Percentiles rank a stretch among this genome's conserved stretches.
Evolutionary conservation across 2,797 vertebrate genomes (phyloP).

Genomic region (Lophotriccus pileatus): DNA sequence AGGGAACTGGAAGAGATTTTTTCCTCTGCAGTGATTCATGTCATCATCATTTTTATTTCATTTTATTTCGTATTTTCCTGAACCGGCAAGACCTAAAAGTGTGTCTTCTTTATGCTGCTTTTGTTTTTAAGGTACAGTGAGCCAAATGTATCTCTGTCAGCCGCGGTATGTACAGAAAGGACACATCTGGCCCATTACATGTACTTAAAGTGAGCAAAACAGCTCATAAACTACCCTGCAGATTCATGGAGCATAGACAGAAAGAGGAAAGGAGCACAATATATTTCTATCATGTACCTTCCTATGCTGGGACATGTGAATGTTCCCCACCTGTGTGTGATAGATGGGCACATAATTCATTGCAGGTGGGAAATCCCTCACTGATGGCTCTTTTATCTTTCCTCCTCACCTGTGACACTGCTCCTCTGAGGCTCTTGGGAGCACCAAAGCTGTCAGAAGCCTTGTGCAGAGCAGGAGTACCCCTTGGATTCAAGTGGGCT

Average conservation of each 20-base stretch:
- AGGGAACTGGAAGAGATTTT: not conserved
- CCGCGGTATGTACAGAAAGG: not conserved
- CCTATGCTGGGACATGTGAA: rapidly evolving
- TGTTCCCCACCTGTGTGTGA: not conserved
- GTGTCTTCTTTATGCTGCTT: not conserved
- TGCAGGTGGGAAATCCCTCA: not conserved
- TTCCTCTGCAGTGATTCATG: not conserved
- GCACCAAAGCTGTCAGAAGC: not conserved
- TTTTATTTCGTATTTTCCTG: not conserved
- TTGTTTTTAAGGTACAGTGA: not conserved
- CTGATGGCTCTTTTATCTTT: not conserved
- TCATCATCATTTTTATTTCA: not conserved
- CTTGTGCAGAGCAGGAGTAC: not conserved
- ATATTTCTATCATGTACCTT: not conserved
- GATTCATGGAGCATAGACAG: not conserved
- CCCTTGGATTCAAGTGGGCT: not conserved
- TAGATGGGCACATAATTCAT: not conserved
- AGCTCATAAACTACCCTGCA: not conserved
- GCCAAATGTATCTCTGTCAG: not conserved
- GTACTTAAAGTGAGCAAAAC: not conserved
- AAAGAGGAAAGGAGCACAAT: not conserved
- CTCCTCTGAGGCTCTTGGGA: not conserved
- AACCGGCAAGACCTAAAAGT: not conserved
- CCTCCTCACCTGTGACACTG: not conserved
- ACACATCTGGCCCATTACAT: not conserved